Base-by-base conservation (phyloP, 2,888 invertebrate species). In the Druceiella hillmani region DNA sequence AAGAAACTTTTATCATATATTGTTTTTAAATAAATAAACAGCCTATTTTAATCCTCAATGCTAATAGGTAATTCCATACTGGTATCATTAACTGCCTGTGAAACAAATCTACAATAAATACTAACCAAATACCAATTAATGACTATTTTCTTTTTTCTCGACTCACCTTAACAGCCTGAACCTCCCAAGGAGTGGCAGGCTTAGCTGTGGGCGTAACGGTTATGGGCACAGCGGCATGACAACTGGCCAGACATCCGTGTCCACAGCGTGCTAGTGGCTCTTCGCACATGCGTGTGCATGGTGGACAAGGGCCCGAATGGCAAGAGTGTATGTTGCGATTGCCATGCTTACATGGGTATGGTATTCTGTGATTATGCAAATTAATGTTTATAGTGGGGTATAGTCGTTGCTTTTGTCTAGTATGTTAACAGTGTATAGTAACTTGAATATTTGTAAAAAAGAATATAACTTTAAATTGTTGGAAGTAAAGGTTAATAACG, bases 261-360 rank as follows among this genome's bases (percentile, higher is more conserved):
- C 62, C 62, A 57, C 89, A 88, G 28, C 59, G 63, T 16, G 66
- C 45, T 43, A 68, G 65, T 7, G 47, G 36, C 48, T 83, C 76
- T 6, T 71, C 70, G 58, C 95, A 95, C 24, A 76, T 66, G 52
- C 88, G 83, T 43, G 68, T 74, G 56, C 95, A 95, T 0, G 85
- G 79, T 1, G 92, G 87, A 56, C 92, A 93, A 17, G 81, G 77
- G 1, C 85, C 86, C 52, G 85, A 84, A 57, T 93, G 92, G 54
- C 92, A 93, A 32, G 67, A 70, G 59, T 91, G 91, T 10, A 73
- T 73, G 48, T 83, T 81, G 40, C 84, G 76, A 43, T 73, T 68
- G 3, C 69, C 56, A 58, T 95, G 95, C 50, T 92, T 88, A 62
- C 95, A 95, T 56, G 85, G 83, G 3, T 90, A 80, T 20, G 86